phyloP scores from a whole-genome alignment of 2,888 invertebrate species.

The Pediacus dermestoides region DNA sequence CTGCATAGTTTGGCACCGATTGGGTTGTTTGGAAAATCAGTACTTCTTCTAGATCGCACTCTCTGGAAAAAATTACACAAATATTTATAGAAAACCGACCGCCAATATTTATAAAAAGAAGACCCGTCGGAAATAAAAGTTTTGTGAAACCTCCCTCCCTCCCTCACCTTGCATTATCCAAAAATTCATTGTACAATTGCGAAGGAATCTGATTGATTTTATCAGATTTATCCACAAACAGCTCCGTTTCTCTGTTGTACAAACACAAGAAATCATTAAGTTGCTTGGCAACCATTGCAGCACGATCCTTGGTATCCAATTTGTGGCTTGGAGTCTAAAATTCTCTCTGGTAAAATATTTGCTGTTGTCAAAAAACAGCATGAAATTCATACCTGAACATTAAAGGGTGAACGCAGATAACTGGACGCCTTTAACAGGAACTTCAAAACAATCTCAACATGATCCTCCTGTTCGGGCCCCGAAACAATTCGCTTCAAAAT shows the following conservation, averaged over 20 bases:
- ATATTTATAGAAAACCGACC: too few species aligned
- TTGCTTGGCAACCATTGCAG: conserved; percentile 80
- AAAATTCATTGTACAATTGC: conserved; percentile 58
- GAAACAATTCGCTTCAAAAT: conserved; percentile 66
- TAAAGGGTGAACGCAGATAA: conserved; percentile 67
- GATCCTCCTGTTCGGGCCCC: conserved; percentile 55
- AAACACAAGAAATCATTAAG: conserved; percentile 79
- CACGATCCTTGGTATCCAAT: conserved; percentile 74
- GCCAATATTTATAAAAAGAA: too few species aligned
- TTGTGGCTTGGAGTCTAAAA: conserved; percentile 66
- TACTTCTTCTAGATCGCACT: conserved; percentile 70
- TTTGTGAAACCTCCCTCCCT: conserved; percentile 2
- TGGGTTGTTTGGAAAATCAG: conserved; percentile 52
- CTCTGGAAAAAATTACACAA: conserved; percentile 59
- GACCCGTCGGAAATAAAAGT: too few species aligned
- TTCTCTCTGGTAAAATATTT: too few species aligned
- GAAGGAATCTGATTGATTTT: conserved; percentile 57
- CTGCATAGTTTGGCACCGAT: conserved; percentile 33
- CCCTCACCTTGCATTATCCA: conserved; percentile 57
- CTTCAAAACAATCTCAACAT: conserved; percentile 67
- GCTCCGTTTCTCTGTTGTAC: conserved; percentile 79
- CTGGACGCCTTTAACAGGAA: conserved; percentile 72
- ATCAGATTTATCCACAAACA: conserved; percentile 69
- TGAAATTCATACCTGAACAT: conserved; percentile 53
- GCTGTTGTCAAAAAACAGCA: background rate